Evolutionary conservation across 2,113 vertebrate species (phyloP).

Genomic region (Chionomys nivalis): DNA sequence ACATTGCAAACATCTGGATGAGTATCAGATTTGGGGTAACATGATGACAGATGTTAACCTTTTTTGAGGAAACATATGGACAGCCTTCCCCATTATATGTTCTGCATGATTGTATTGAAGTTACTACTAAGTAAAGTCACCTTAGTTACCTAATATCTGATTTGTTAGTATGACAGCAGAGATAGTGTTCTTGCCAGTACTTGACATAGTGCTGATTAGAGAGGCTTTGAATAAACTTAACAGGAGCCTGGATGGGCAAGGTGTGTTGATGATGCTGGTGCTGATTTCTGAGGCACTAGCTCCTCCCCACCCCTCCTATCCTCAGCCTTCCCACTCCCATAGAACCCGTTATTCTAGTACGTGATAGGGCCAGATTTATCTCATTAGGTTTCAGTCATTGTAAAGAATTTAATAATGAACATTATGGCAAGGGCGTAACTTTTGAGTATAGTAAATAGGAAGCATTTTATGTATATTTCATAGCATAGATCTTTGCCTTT

Average conservation of each 20-base stretch:
- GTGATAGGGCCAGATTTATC: constrained; percentile 17
- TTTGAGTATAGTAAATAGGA: background rate
- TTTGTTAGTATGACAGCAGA: constrained; percentile 39
- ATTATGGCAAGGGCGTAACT: background rate
- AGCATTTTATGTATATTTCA: constrained; percentile 38
- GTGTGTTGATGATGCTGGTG: background rate
- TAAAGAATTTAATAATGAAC: constrained; percentile 32
- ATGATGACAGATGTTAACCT: background rate
- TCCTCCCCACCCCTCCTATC: background rate
- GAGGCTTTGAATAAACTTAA: background rate
- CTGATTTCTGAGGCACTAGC: background rate
- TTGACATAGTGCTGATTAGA: background rate
- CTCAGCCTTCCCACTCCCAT: background rate
- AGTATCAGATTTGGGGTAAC: constrained; percentile 32
- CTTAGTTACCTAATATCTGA: background rate
- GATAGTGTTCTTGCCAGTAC: background rate
- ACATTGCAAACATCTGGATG: background rate
- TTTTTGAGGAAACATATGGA: background rate
- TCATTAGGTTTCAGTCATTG: background rate
- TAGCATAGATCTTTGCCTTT: background rate
- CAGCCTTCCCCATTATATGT: background rate
- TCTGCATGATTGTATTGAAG: background rate
- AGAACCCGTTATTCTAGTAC: constrained; percentile 24
- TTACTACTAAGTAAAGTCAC: constrained; percentile 6
- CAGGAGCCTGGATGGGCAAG: background rate